Evolutionary conservation across 2,888 invertebrate genomes (phyloP).

Genomic region (Euzetes globulus): DNA sequence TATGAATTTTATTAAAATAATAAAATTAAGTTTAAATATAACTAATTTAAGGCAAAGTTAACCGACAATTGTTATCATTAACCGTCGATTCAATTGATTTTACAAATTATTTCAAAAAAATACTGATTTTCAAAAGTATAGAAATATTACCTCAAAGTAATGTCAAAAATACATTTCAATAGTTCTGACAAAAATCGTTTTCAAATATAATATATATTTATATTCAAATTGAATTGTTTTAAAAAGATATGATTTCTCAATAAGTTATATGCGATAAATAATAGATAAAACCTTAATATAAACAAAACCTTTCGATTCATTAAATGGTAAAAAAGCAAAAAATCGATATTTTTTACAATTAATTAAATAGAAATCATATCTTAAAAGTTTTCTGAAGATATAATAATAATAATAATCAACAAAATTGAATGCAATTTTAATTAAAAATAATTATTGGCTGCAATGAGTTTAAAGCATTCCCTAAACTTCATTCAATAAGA

Average conservation of each 20-base stretch:
- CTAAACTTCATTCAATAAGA: background rate
- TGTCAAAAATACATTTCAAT: background rate
- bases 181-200: background rate
- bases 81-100: constrained; percentile 7
- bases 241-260: constrained; percentile 30
- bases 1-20: constrained; percentile 18
- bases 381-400: background rate
- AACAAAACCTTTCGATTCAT: constrained; percentile 20
- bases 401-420: background rate
- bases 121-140: constrained; percentile 11
- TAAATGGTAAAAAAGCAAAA: background rate
- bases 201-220: constrained; percentile 15
- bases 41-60: constrained; percentile 22
- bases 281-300: constrained; percentile 16
- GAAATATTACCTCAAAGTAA: background rate
- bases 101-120: constrained; percentile 20
- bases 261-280: constrained; percentile 25
- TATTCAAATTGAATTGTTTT: background rate
- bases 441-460: background rate
- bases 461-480: background rate
- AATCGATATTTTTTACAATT: background rate
- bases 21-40: constrained; percentile 21
- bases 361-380: constrained; percentile 13
- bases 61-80: constrained; percentile 12
- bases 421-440: background rate